These are phyloP conservation scores for Synergus laeviventris DNA, from an alignment of 2,888 invertebrate species.

Conservation along the genomic window DNA sequence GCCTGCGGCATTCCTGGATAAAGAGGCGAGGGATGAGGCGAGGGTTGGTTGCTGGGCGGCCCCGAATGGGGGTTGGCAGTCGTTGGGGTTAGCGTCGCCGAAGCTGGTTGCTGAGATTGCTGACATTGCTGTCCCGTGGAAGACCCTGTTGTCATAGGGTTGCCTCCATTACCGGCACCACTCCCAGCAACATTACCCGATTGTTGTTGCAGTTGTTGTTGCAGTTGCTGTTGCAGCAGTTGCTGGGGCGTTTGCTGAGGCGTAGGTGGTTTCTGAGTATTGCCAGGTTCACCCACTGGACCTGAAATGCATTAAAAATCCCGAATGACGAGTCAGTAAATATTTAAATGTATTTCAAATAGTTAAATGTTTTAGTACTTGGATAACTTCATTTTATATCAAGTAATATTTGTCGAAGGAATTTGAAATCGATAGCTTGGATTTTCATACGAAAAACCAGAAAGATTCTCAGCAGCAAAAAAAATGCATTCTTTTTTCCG, in stretches of 20 bases:
- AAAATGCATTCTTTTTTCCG: too few relatives aligned
- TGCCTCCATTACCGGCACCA: conserved; percentile 68
- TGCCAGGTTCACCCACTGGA: conserved; percentile 64
- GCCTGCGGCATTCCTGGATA: conserved; percentile 70
- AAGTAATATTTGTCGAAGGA: too few relatives aligned
- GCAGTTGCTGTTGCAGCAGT: conserved; percentile 74
- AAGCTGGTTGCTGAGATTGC: conserved; percentile 65
- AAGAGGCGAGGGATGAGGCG: conserved; percentile 72
- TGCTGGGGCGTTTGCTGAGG: conserved; percentile 76
- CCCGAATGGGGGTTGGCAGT: conserved; percentile 69
- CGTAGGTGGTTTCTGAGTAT: conserved; percentile 74
- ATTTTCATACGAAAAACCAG: too few relatives aligned
- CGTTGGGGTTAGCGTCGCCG: conserved; percentile 67
- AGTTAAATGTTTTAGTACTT: too few relatives aligned
- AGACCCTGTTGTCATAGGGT: conserved; percentile 69
- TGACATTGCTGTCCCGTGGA: conserved; percentile 64
- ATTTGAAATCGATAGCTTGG: not conserved
- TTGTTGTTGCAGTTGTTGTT: conserved; percentile 62
- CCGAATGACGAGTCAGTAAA: not conserved
- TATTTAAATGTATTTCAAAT: too few relatives aligned
- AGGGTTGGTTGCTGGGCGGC: conserved; percentile 70
- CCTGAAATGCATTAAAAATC: conserved; percentile 58
- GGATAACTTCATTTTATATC: too few relatives aligned
- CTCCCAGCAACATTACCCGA: conserved; percentile 60
- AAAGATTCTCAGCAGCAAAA: too few relatives aligned